A percentile compares a stretch with the other conserved stretches of the same genome.
Evolutionary conservation across 2,797 vertebrate species (phyloP).

Genomic region (Chromis chromis): DNA sequence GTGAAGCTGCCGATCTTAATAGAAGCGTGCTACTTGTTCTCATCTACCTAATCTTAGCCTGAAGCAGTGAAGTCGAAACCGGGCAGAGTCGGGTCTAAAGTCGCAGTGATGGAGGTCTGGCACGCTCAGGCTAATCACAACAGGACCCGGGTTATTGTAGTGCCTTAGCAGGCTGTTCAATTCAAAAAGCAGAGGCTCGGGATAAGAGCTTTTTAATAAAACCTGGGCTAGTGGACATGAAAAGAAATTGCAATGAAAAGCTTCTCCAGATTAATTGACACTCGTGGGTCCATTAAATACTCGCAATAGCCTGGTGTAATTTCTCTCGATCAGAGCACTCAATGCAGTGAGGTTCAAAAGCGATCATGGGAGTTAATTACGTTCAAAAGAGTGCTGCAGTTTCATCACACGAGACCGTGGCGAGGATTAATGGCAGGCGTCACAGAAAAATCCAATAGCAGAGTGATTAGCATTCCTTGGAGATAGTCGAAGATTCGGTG

Average conservation of each 20-base stretch:
- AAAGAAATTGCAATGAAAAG: slow-evolving; percentile 73
- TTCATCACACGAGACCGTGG: slow-evolving; percentile 67
- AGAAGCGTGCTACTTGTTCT: background rate
- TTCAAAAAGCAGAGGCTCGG: slow-evolving; percentile 52
- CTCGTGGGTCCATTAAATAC: slow-evolving; percentile 78
- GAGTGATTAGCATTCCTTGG: slow-evolving; percentile 78
- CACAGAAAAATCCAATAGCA: slow-evolving; percentile 74
- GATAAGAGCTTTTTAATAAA: slow-evolving; percentile 74
- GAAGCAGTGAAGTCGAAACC: slow-evolving; percentile 31
- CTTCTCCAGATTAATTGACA: slow-evolving; percentile 78
- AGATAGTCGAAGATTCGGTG: slow-evolving; percentile 60
- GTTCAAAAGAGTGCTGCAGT: slow-evolving; percentile 72
- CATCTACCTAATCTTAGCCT: slow-evolving; percentile 7
- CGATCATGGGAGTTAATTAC: slow-evolving; percentile 81
- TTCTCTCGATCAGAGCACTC: slow-evolving; percentile 75
- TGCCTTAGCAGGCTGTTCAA: slow-evolving; percentile 49
- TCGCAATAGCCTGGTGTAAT: slow-evolving; percentile 62
- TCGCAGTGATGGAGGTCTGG: slow-evolving; percentile 37
- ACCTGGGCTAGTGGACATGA: slow-evolving; percentile 68
- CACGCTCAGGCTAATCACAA: slow-evolving; percentile 52
- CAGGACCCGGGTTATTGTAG: slow-evolving; percentile 45
- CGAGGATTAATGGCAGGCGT: slow-evolving; percentile 81
- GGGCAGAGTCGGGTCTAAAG: slow-evolving; percentile 25
- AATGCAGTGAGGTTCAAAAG: slow-evolving; percentile 72
- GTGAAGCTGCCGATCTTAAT: background rate